These are phyloP conservation scores for Turritopsis rubra DNA, from an alignment of 30 jellyfish, hydroid and myxozoan genomes.

Conservation along the genomic window DNA sequence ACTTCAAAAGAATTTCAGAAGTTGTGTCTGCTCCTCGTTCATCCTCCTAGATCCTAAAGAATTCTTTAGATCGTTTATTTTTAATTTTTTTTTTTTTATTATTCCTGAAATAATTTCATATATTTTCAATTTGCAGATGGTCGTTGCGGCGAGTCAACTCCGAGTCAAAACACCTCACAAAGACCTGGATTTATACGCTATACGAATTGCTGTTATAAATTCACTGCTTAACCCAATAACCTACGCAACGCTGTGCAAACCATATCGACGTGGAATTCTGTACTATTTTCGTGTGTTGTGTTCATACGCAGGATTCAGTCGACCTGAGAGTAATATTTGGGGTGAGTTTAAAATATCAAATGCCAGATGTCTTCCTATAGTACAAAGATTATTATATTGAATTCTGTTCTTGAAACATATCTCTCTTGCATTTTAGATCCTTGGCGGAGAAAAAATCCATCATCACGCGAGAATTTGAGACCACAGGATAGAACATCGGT, in stretches of 20 bases:
- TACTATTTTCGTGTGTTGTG: slow-evolving; percentile 44
- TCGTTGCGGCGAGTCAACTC: slow-evolving; percentile 39
- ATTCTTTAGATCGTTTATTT: too few species aligned
- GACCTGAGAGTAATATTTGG: slow-evolving; percentile 72
- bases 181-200: slow-evolving; percentile 72
- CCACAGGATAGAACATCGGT: not conserved
- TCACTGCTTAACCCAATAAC: slow-evolving; percentile 82
- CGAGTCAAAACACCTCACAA: slow-evolving; percentile 41
- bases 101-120: too few species aligned
- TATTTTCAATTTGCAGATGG: slow-evolving; percentile 35
- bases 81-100: too few species aligned
- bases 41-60: too few species aligned
- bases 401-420: too few species aligned
- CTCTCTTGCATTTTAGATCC: slow-evolving; percentile 18
- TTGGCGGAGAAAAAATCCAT: slow-evolving; percentile 6
- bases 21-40: too few species aligned
- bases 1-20: too few species aligned
- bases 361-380: too few species aligned
- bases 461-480: not conserved
- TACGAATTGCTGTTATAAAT: slow-evolving; percentile 79
- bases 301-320: slow-evolving; percentile 67
- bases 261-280: slow-evolving; percentile 72
- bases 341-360: slow-evolving; percentile 45
- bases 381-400: too few species aligned
- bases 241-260: slow-evolving; percentile 86